Evolutionary conservation across 2,113 vertebrate genomes (phyloP).

Genomic region (Datnioides undecimradiatus): DNA sequence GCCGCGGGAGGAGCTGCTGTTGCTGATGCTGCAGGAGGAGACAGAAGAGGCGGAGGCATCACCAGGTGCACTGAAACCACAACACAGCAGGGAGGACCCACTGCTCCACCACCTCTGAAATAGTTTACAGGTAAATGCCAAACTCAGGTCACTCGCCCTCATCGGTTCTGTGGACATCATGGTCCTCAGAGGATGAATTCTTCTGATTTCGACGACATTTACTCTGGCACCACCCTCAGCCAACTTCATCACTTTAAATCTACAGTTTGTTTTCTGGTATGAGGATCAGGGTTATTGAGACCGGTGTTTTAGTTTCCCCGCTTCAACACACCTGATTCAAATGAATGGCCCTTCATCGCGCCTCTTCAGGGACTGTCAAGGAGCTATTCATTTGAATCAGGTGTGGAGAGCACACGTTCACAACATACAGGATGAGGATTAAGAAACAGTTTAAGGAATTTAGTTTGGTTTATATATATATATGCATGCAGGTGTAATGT

Average conservation of each 20-base stretch:
- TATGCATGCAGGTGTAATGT: too few species aligned
- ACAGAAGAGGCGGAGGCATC: constrained; percentile 18
- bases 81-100: not conserved
- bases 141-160: not conserved
- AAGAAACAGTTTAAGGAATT: too few species aligned
- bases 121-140: not conserved
- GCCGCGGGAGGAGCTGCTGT: not conserved
- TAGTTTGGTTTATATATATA: too few species aligned
- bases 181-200: not conserved
- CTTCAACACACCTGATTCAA: too few species aligned
- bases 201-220: not conserved
- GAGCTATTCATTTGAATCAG: too few species aligned
- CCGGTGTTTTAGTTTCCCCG: too few species aligned
- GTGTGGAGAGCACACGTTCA: too few species aligned
- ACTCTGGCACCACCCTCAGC: not conserved
- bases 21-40: not conserved
- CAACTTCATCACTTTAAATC: not conserved
- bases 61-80: constrained; percentile 16
- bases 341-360: too few species aligned
- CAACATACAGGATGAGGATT: too few species aligned
- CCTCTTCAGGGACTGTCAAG: too few species aligned
- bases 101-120: not conserved
- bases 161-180: not conserved
- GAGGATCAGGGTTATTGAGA: not conserved
- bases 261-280: not conserved